Base-by-base conservation (phyloP, 2,797 vertebrate genomes). In the Linurgus olivaceus region DNA sequence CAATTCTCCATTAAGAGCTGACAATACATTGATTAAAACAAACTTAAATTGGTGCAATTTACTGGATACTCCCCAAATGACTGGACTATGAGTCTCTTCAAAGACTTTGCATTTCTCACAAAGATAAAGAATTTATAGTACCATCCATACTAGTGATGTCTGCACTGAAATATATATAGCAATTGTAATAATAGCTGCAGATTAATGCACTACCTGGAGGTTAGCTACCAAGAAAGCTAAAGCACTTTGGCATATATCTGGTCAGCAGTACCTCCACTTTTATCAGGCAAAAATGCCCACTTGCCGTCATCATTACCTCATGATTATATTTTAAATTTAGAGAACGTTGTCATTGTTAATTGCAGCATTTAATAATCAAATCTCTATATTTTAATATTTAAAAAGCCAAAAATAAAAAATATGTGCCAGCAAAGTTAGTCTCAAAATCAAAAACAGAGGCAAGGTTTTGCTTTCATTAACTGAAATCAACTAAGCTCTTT, bases 161-260 rank as follows among this genome's bases (percentile, higher is more conserved):
- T 80, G 54, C 35, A 66, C 86, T 83, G 94, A 86, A 92, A 94
- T 96, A 94, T 88, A 91, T 86, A 88, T 90, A 91, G 55, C 66
- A 90, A 67, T 90, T 95, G 78, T 81, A 92, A 91, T 93, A 96
- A 86, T 86, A 84, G 54, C 79, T 86, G 76, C 82, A 90, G 70
- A 91, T 94, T 86, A 94, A 94, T 88, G 70, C 55, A 81, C 47
- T 90, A 86, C 66, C 65, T 94, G 61, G n/a, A 68, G 75, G 68
- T 83, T 92, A 72, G 81, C 76, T 87, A 84, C 87, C 51, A 88
- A 73, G 78, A 88, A 54, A 70, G 72, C 40, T 90, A 94, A 93
- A 79, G 62, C 50, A 55, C 11, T 37, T 62, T 86, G 73, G 47
- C 45, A 94, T 81, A 54, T 57, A 57, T 93, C 76, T 94, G 93